Evolutionary conservation across 92 coral and sea anemone genomes (phyloP), one percentile per base, ranked within the genome.

Genomic region (Phymanthus crucifer): DNA sequence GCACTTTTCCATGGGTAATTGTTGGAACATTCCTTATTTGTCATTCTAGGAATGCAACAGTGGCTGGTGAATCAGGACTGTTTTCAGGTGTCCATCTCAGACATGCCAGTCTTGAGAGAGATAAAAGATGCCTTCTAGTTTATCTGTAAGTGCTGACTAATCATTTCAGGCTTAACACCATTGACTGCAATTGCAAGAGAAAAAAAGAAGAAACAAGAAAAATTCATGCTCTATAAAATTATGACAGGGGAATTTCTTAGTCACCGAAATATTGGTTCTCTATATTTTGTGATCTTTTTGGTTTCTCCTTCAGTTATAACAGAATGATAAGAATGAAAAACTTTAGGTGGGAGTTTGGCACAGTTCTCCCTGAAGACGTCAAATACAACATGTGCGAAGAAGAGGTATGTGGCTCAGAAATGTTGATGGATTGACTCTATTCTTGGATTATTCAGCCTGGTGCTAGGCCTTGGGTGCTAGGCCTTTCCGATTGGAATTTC

Each of bases 281-380:
- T 40, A 74, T 10, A 64, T 19, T 27, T 32, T 52, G 17, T 76
- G 38, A 43, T 43, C 48, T 56, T 19, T 16, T 0, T 27, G 26
- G 11, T 46, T 58, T 26, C 6, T 50, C 10, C 31, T 29, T 19
- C 79, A 92, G 97, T 69, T 93, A 95, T 77, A 95, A 93, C 85
- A 85, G 99, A 80, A 93, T 95, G 99, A 71, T 89, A 0, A 89
- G 90, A 76, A 95, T 95, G 46, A 89, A 90, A 47, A 92, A 91
- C 36, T 84, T 95, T 73, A 76, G 99, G 10, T 95, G 99, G 99
- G 99, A 95, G 77, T 95, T 95, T 93, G 99, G 99, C 21, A 83
- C 97, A 66, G 98, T 95, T 48, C 80, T 95, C 32, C 99, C 99
- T 18, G 93, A 95, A 35, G 99, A 95, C 17, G 81, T 95, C 57